These are phyloP conservation scores for Eriosoma lanigerum DNA, from an alignment of 1,140 invertebrate species.

Conservation along the genomic window DNA sequence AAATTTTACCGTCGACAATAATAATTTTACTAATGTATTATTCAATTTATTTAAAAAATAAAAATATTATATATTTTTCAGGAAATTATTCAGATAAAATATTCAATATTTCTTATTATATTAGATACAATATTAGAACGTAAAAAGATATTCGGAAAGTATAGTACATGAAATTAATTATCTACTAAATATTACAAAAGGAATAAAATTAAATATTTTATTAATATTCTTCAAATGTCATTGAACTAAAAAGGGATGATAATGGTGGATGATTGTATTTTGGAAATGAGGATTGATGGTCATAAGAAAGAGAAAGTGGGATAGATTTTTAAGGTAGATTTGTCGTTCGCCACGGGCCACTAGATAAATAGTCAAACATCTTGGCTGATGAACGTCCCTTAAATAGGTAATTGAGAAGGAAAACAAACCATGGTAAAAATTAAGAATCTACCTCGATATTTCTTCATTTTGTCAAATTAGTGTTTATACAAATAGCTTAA, in stretches of 20 bases:
- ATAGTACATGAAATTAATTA: no score
- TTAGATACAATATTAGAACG: no score
- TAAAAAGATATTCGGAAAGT: no score
- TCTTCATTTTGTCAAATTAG: not conserved
- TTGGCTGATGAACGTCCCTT: not conserved
- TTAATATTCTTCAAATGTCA: not conserved
- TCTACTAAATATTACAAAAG: no score
- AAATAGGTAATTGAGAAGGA: conserved; percentile 11
- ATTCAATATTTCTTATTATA: no score
- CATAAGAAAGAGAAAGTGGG: not conserved
- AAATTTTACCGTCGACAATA: no score
- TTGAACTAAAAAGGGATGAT: conserved; percentile 15
- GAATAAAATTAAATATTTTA: no score
- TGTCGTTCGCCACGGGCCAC: conserved; percentile 11
- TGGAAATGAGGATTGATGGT: not conserved
- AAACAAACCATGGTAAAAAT: not conserved
- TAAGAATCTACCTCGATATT: not conserved
- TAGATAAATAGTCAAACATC: conserved; percentile 13
- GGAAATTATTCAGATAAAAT: no score
- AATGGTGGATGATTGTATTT: conserved; percentile 18
- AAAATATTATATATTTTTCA: no score
- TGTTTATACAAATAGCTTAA: no score
- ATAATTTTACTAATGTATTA: no score
- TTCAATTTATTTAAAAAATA: no score
- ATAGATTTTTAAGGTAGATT: conserved; percentile 24